A percentile compares a stretch with the other conserved stretches of the same genome.
Evolutionary conservation across 1,140 invertebrate genomes (phyloP).

Genomic region (Drosophila auraria): DNA sequence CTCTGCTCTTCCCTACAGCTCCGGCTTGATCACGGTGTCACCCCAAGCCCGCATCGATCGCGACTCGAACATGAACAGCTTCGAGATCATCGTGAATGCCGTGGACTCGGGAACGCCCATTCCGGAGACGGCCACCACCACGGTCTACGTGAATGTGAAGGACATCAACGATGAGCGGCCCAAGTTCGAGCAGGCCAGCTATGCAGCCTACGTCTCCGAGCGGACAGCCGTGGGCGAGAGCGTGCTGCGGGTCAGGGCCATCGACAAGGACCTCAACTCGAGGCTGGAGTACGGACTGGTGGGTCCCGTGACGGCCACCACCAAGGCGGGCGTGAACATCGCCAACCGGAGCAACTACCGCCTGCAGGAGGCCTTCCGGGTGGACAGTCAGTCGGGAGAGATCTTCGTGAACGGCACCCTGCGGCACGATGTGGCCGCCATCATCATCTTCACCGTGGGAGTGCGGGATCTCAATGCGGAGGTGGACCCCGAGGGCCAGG

Average conservation of each 20-base stretch:
- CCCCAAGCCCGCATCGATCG: conserved; percentile 90
- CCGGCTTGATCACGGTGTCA: conserved; percentile 91
- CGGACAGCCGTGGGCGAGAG: conserved; percentile 88
- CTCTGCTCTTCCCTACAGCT: conserved; percentile 80
- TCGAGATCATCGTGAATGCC: conserved; percentile 90
- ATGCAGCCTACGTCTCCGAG: conserved; percentile 90
- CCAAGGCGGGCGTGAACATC: conserved; percentile 90
- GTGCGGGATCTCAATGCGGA: conserved; percentile 90
- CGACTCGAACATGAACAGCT: conserved; percentile 88
- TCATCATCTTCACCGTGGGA: conserved; percentile 91
- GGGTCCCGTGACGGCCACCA: conserved; percentile 89
- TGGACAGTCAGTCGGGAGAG: conserved; percentile 89
- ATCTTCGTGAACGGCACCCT: conserved; percentile 90
- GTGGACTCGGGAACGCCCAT: conserved; percentile 90
- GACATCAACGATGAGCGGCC: conserved; percentile 95
- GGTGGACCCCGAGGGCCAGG: conserved; percentile 89
- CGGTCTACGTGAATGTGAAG: conserved; percentile 89
- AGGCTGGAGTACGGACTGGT: conserved; percentile 89
- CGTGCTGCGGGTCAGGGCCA: conserved; percentile 88
- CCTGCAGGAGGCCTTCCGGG: conserved; percentile 89
- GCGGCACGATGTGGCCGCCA: conserved; percentile 92
- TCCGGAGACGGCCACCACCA: conserved; percentile 91
- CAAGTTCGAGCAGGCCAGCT: conserved; percentile 88
- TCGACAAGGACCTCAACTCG: conserved; percentile 90
- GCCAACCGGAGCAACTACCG: conserved; percentile 88